phyloP scores from a whole-genome alignment of 2,888 invertebrate genomes.

The Andrena marginata region DNA sequence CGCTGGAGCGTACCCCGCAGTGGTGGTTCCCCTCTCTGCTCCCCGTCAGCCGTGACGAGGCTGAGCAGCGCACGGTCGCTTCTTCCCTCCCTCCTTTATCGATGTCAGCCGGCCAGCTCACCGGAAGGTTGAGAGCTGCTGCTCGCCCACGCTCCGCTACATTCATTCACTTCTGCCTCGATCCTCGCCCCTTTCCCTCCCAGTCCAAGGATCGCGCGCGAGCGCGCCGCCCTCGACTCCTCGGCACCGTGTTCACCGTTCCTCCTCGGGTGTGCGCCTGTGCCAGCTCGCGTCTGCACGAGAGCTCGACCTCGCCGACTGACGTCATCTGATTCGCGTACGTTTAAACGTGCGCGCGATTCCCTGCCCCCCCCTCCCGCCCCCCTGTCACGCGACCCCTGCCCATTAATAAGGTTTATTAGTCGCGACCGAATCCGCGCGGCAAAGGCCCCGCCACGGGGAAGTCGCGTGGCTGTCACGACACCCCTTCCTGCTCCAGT shows the following conservation, averaged over 20 bases:
- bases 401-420: constrained; percentile 76
- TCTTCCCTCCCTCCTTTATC: constrained; percentile 1
- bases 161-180: constrained; percentile 81
- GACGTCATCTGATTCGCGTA: constrained; percentile 77
- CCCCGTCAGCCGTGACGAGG: background rate
- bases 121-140: constrained; percentile 75
- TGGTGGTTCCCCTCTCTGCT: constrained; percentile 16
- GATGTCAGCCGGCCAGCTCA: background rate
- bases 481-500: no score
- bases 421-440: constrained; percentile 32
- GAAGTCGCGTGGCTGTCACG: constrained; percentile 25
- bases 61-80: background rate
- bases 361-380: constrained; percentile 25
- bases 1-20: constrained; percentile 31
- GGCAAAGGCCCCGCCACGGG: constrained; percentile 19
- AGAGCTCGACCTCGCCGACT: constrained; percentile 61
- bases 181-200: constrained; percentile 59
- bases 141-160: constrained; percentile 80
- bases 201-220: constrained; percentile 51
- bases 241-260: constrained; percentile 64
- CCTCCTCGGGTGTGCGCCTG: constrained; percentile 51
- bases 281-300: constrained; percentile 47
- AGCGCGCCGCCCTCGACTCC: constrained; percentile 47
- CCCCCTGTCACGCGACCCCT: constrained; percentile 51
- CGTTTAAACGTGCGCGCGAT: constrained; percentile 47